A percentile compares a stretch with the other conserved stretches of the same genome.
phyloP scores from a whole-genome alignment of 2,888 invertebrate species.

The Netelia fuscicornis region DNA sequence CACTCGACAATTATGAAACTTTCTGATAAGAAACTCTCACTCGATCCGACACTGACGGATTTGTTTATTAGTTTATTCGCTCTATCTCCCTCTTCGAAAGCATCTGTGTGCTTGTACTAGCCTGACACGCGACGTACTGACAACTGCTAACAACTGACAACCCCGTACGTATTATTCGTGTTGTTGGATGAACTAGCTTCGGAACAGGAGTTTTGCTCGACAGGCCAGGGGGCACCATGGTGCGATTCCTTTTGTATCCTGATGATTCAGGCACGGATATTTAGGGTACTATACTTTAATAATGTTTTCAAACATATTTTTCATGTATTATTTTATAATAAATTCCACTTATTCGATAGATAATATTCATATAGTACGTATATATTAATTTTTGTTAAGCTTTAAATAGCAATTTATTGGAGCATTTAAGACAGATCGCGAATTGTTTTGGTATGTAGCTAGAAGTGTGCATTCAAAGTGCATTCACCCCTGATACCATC shows the following conservation, averaged over 20 bases:
- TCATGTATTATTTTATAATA: not conserved
- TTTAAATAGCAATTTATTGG: too few relatives aligned
- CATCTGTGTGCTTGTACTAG: slow-evolving; percentile 43
- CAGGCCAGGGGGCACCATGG: slow-evolving; percentile 59
- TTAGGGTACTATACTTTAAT: not conserved
- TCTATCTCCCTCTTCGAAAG: slow-evolving; percentile 43
- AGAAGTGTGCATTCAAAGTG: slow-evolving; percentile 15
- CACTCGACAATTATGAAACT: slow-evolving; percentile 7
- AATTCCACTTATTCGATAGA: not conserved
- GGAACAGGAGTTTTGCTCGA: slow-evolving; percentile 14
- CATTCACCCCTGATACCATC: slow-evolving; percentile 56
- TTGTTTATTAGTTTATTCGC: slow-evolving; percentile 65
- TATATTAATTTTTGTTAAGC: not conserved
- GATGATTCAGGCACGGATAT: slow-evolving; percentile 21
- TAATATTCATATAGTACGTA: not conserved
- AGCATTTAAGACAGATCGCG: too few relatives aligned
- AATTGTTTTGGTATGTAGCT: not conserved
- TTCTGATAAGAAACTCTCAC: not conserved
- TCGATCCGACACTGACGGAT: slow-evolving; percentile 32
- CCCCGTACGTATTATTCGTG: slow-evolving; percentile 28
- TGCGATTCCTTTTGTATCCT: slow-evolving; percentile 40
- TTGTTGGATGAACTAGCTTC: slow-evolving; percentile 18
- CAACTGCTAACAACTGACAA: slow-evolving; percentile 9
- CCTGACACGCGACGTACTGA: slow-evolving; percentile 7
- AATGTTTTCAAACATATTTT: not conserved